These are phyloP conservation scores for Scalopus aquaticus DNA, from an alignment of 2,113 vertebrate genomes.

Conservation along the genomic window DNA sequence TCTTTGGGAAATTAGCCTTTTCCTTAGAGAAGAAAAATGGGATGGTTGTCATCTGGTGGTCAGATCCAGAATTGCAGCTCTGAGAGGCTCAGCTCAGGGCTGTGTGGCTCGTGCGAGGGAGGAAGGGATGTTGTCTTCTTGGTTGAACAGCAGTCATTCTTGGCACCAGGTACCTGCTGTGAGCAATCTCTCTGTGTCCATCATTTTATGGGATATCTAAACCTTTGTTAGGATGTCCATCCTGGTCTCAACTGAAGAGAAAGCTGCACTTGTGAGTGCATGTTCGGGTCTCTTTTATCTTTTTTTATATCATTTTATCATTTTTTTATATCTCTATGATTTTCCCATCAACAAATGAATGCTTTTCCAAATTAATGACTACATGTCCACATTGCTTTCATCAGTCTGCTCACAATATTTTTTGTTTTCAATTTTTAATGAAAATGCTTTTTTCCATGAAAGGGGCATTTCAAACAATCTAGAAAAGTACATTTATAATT, in stretches of 20 bases:
- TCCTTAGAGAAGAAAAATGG: not conserved
- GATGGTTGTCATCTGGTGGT: not conserved
- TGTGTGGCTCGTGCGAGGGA: accelerated
- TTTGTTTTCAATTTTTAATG: not conserved
- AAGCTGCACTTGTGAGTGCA: not conserved
- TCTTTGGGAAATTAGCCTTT: not conserved
- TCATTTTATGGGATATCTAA: not conserved
- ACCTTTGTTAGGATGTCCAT: not conserved
- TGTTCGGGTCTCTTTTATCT: too few species aligned
- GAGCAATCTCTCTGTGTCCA: not conserved
- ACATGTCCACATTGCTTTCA: not conserved
- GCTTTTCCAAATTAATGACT: not conserved
- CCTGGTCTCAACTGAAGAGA: not conserved
- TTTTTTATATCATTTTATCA: too few species aligned
- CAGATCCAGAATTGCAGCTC: not conserved
- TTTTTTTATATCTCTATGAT: not conserved
- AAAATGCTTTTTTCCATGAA: not conserved
- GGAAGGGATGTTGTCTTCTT: not conserved
- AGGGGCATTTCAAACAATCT: not conserved
- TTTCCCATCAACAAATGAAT: not conserved
- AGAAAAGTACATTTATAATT: not conserved
- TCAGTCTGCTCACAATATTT: not conserved
- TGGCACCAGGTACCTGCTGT: not conserved
- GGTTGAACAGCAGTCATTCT: not conserved
- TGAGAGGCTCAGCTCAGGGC: not conserved